Base-by-base conservation (phyloP, 2,888 invertebrate genomes). In the Drosophila setosimentum region DNA sequence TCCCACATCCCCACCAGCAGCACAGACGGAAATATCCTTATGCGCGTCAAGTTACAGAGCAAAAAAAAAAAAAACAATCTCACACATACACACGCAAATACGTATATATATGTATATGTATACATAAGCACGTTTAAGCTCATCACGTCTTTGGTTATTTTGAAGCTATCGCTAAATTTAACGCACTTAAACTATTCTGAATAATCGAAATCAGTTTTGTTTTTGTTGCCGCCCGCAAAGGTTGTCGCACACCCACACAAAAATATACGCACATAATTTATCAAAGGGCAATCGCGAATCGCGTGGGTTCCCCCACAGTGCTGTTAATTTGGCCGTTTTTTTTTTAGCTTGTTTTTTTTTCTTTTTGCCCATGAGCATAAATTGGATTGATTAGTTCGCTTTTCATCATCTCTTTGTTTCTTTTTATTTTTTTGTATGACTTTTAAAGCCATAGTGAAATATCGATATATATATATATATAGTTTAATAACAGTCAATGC, bases 21-120 rank as follows among this genome's bases (percentile, higher is more conserved):
- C 30, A 40, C 48, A 70, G 29, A 42, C 74, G 77, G 63, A 76
- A 74, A 70, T 64, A 57, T 74, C 74, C 73, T 69, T 70, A 27
- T 30, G 48, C 65, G 50, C 45, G 21, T 71, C 77, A 65, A 63
- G 60, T 76, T 69, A 76, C 57, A 57, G 10, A 16, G 45, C 27
- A 24, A 45, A 16, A 45, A 42, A 42, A 42, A 42, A 33, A 18
- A 8, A 18, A 6, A 6, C 3, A 45, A 24, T 45, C 24, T 16
- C 29, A 10, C 29, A 40, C 16, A 54, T 2, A 16, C n/a, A n/a
- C 8, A 24, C 3, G n/a, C 7, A 29, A 2, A 30, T 30, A 7
- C 1, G 64, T 33, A 35, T 35, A 48, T 16, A n/a, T 13, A 60
- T 10, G 48, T 29, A 29, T 51, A 65, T 4, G 42, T 27, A 8